These are phyloP conservation scores for Hirtodrosophila duncani DNA, from an alignment of 2,888 invertebrate genomes.

Conservation along the genomic window DNA sequence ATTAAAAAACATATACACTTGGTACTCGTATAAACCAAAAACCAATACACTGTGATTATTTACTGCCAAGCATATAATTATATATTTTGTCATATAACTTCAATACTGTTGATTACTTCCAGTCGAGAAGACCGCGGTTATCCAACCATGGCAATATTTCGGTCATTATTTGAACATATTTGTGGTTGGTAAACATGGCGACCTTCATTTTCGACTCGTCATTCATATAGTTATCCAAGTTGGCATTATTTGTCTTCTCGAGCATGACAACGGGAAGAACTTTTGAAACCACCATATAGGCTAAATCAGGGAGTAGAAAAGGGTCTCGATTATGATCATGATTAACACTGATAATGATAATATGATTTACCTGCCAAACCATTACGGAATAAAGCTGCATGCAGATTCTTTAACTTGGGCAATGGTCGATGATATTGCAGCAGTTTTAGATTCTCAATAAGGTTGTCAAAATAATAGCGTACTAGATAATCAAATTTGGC, in stretches of 20 bases:
- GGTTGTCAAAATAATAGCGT: constrained; percentile 72
- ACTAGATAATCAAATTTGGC: constrained; percentile 75
- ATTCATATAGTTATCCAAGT: constrained; percentile 46
- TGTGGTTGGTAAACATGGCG: constrained; percentile 72
- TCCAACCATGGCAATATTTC: constrained; percentile 75
- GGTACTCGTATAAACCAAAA: too few relatives aligned
- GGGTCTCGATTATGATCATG: too few relatives aligned
- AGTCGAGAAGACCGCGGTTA: constrained; percentile 74
- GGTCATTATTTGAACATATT: constrained; percentile 70
- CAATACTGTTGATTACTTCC: constrained; percentile 48
- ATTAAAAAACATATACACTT: too few relatives aligned
- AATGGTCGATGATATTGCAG: constrained; percentile 73
- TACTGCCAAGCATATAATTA: too few relatives aligned
- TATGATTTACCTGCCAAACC: constrained; percentile 70
- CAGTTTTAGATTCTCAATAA: constrained; percentile 72
- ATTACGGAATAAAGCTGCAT: constrained; percentile 66
- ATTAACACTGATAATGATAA: too few relatives aligned
- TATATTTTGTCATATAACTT: neutral
- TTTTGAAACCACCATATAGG: constrained; percentile 74
- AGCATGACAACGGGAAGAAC: constrained; percentile 74
- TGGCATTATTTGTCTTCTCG: constrained; percentile 59
- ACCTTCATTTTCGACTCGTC: constrained; percentile 70
- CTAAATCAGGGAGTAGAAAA: too few relatives aligned
- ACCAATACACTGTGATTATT: too few relatives aligned
- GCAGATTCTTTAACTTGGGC: constrained; percentile 73